A percentile compares a stretch with the other conserved stretches of the same genome.
phyloP scores from a whole-genome alignment of 2,113 vertebrate species.

The Furnarius figulus region DNA sequence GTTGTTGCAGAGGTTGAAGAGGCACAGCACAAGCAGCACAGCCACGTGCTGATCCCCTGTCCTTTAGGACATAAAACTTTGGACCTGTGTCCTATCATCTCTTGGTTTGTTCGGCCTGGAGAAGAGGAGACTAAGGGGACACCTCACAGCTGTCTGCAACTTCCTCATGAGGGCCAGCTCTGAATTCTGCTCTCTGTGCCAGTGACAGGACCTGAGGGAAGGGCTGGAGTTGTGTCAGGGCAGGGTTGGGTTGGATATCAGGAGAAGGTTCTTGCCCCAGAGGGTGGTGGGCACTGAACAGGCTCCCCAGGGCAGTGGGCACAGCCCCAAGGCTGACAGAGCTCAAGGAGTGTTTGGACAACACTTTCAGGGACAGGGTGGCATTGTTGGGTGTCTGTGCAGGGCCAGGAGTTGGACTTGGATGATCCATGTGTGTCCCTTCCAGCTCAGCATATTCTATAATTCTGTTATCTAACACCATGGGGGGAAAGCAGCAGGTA shows the following conservation, averaged over 20 bases:
- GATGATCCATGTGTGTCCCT: background rate
- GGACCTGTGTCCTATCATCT: background rate
- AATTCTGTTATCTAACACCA: background rate
- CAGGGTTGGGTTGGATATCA: background rate
- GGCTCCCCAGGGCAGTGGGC: background rate
- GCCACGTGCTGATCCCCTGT: fast-evolving
- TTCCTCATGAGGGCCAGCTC: background rate
- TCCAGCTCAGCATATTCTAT: background rate
- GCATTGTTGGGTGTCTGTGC: background rate
- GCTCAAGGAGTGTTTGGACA: background rate
- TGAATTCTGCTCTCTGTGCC: background rate
- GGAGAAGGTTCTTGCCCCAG: background rate
- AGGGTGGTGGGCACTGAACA: background rate
- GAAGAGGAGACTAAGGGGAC: background rate
- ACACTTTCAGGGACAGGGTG: background rate
- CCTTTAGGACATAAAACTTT: background rate
- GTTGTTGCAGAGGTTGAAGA: background rate
- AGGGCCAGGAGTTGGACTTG: background rate
- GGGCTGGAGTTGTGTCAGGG: background rate
- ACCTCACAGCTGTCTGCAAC: background rate
- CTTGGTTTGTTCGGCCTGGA: background rate
- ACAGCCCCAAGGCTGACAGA: background rate
- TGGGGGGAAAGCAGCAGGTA: fast-evolving
- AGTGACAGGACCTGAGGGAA: background rate
- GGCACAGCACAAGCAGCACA: background rate